Base-by-base conservation (phyloP, 2,797 vertebrate species). In the Poecilia wingei region DNA sequence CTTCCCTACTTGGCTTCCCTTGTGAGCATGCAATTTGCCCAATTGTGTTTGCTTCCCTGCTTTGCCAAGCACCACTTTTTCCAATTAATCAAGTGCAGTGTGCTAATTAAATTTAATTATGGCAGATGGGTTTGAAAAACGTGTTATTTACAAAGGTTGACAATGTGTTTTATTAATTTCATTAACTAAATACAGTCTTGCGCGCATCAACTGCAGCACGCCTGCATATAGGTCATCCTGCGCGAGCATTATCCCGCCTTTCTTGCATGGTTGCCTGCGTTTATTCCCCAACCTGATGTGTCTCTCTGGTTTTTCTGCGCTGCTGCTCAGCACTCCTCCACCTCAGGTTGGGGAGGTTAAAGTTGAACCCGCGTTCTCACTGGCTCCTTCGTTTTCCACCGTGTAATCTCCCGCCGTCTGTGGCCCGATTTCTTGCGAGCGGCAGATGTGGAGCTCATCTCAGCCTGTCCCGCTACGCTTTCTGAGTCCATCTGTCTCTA, bases 401-500 rank as follows among this genome's bases (percentile, higher is more conserved):
- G 53, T 88, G 91, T 93, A 93, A 92, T 93, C 90, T 81, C 83
- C 13, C 76, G 45, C 86, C 84, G 83, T 88, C 93, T 93, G 90
- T 90, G 91, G 82, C 85, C 88, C 71, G 80, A 87, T 89, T 93
- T 83, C 89, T 88, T 85, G 84, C 77, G 87, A 91, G 88, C 84
- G 84, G 88, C 93, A 95, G 93, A 95, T 93, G 93, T 93, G 90
- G 82, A 82, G 89, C 90, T 93, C 90, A 88, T 93, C 92, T 91
- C 88, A 88, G 82, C 89, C 86, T 85, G 90, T 82, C 88, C 81
- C 46, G 85, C 91, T 87, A 92, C 79, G 90, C 91, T 92, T 83
- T 86, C 90, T 89, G 90, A 86, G 85, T 93, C 93, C 93, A 93
- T 93, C 93, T 94, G 93, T 87, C 91, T 93, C 87, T 55, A 76